Evolutionary conservation across 2,888 invertebrate genomes (phyloP).

Genomic region (Pedicia rivosa): DNA sequence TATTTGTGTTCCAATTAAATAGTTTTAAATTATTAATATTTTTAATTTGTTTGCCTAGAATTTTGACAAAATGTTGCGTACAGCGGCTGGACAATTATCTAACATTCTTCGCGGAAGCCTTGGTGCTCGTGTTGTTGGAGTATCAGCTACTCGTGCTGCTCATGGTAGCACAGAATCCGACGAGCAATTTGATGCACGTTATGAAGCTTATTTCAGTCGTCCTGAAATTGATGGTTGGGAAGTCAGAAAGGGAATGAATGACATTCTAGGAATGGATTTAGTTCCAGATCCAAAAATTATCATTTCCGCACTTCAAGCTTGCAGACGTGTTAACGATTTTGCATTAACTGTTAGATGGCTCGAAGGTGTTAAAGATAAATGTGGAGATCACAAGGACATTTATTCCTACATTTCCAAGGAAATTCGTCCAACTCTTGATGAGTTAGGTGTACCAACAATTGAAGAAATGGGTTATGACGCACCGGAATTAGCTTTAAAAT

Average conservation of each 20-base stretch:
- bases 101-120: constrained; percentile 25
- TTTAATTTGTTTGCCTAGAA: no score
- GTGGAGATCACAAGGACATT: constrained; percentile 57
- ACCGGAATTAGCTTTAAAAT: constrained; percentile 78
- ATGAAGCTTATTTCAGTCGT: constrained; percentile 70
- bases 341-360: constrained; percentile 84
- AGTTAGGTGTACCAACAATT: constrained; percentile 84
- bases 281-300: constrained; percentile 87
- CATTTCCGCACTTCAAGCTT: constrained; percentile 73
- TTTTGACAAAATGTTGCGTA: constrained; percentile 37
- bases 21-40: no score
- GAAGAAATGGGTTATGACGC: constrained; percentile 95
- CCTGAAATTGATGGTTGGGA: constrained; percentile 90
- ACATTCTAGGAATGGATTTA: constrained; percentile 75
- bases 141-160: constrained; percentile 22
- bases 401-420: constrained; percentile 82
- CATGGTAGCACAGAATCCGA: constrained; percentile 53
- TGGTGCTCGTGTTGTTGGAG: constrained; percentile 18
- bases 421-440: constrained; percentile 79
- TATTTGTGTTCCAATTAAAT: no score
- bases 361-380: constrained; percentile 83
- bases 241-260: constrained; percentile 80
- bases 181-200: constrained; percentile 72
- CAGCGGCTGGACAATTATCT: constrained; percentile 30
- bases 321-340: constrained; percentile 86